Evolutionary conservation across 2,797 vertebrate genomes (phyloP).

Genomic region (Clarias platycephalus): DNA sequence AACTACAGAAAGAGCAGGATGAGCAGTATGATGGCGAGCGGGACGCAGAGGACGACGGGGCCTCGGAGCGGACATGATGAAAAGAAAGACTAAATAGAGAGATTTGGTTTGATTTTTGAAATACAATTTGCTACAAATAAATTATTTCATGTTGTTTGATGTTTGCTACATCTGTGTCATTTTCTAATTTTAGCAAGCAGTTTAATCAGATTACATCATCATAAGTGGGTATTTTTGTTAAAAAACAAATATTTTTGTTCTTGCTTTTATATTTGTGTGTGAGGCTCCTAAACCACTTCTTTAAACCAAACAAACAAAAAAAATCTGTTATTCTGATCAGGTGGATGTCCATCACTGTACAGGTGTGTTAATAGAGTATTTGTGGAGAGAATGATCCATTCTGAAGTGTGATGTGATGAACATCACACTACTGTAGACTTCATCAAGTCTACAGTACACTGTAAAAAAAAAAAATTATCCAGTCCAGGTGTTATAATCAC

Average conservation of each 20-base stretch:
- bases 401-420: neutral
- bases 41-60: conserved; percentile 44
- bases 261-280: neutral
- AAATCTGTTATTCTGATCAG: neutral
- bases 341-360: neutral
- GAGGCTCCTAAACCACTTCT: neutral
- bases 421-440: too few relatives aligned
- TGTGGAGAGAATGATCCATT: neutral
- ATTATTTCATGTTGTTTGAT: neutral
- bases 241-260: neutral
- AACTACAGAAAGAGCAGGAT: conserved; percentile 50
- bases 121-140: neutral
- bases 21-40: conserved; percentile 31
- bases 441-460: neutral
- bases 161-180: neutral
- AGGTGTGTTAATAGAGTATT: neutral
- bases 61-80: conserved; percentile 51
- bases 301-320: too few relatives aligned
- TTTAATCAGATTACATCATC: neutral
- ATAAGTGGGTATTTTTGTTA: neutral
- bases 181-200: neutral
- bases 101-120: neutral
- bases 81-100: conserved; percentile 16
- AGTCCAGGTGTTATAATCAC: neutral
- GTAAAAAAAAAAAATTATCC: too few relatives aligned